Conservation (phyloP, 92 coral and sea anemone species). For the Isaurus tuberculatus region DNA sequence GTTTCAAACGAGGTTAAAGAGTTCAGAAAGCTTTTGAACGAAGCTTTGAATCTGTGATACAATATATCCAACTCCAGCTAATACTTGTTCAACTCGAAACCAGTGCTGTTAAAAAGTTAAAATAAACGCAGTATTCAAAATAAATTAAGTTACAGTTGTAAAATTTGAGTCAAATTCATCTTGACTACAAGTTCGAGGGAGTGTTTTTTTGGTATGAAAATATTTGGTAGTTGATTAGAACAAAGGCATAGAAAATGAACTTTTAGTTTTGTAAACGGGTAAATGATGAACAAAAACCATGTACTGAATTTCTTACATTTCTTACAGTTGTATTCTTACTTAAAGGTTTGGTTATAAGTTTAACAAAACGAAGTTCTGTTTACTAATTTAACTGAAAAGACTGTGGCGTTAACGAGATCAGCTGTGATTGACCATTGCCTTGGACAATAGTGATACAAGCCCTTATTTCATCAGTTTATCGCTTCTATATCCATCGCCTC, state of each 20-base stretch:
- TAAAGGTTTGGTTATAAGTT: too few relatives aligned
- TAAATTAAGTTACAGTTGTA: neutral
- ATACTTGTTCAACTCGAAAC: neutral
- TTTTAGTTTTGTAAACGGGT: too few relatives aligned
- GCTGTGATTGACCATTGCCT: too few relatives aligned
- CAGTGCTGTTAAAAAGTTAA: constrained; percentile 29
- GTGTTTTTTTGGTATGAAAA: neutral
- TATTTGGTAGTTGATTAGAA: too few relatives aligned
- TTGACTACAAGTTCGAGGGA: neutral
- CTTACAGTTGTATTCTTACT: too few relatives aligned
- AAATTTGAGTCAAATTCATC: neutral
- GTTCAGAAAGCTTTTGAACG: constrained; percentile 8
- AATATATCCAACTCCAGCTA: constrained; percentile 15
- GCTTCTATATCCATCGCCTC: neutral
- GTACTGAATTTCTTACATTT: too few relatives aligned
- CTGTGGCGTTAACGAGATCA: too few relatives aligned
- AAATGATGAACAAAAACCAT: too few relatives aligned
- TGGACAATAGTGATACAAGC: too few relatives aligned
- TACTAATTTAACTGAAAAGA: too few relatives aligned
- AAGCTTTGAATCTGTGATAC: neutral
- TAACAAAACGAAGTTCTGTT: too few relatives aligned
- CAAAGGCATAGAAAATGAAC: too few relatives aligned
- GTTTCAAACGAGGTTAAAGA: constrained; percentile 40
- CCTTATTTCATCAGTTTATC: neutral
- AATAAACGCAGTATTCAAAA: neutral